These are phyloP conservation scores for Melanotaenia parkinsoni DNA, from an alignment of 2,797 vertebrate genomes.

Conservation along the genomic window DNA sequence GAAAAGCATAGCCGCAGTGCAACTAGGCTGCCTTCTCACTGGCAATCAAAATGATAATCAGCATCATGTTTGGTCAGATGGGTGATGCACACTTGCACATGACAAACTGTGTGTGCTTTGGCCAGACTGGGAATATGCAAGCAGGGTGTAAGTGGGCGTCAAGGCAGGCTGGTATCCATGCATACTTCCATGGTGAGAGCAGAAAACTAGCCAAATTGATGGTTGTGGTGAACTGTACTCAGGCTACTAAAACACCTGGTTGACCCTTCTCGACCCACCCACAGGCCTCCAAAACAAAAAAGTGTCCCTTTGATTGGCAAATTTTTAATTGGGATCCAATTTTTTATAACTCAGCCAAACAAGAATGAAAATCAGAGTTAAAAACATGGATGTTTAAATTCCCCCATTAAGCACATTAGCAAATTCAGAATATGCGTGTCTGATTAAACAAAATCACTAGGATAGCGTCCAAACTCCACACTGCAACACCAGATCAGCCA, in stretches of 20 bases:
- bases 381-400: neutral
- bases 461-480: neutral
- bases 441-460: neutral
- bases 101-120: conserved; percentile 29
- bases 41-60: conserved; percentile 41
- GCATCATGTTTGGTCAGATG: conserved; percentile 50
- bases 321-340: neutral
- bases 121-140: conserved; percentile 39
- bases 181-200: conserved; percentile 49
- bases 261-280: conserved; percentile 1
- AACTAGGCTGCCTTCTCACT: neutral
- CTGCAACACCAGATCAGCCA: neutral
- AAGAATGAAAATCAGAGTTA: neutral
- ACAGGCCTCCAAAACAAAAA: neutral
- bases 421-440: neutral
- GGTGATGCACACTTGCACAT: conserved; percentile 56
- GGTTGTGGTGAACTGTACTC: conserved; percentile 7
- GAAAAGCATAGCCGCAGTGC: neutral
- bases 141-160: conserved; percentile 48
- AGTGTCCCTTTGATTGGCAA: neutral
- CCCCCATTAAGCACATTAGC: neutral
- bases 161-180: conserved; percentile 53
- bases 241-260: conserved; percentile 23
- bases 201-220: conserved; percentile 5
- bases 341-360: neutral